Base-by-base conservation (phyloP, 1,140 invertebrate genomes). In the Papilio dardanus region DNA sequence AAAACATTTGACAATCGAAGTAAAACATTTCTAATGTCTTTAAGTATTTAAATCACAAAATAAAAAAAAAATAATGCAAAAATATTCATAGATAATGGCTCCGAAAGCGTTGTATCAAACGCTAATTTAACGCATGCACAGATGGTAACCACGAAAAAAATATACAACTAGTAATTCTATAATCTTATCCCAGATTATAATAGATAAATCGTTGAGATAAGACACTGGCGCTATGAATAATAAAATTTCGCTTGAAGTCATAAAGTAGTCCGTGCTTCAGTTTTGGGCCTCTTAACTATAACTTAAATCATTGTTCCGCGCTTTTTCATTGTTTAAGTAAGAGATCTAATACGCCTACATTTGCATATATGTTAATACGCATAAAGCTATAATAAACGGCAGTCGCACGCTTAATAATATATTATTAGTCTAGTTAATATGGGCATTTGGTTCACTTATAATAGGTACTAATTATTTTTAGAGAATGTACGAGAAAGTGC, bases 151-250 rank as follows among this genome's bases (percentile, higher is more conserved):
- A 37, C 14, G n/a, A 42, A 71, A 75, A 66, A 71, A 71, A 69
- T 46, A 71, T 65, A 19, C 33, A n/a, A 71, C 21, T 24, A 65
- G 69, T 71, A 42, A 30, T 76, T 69, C 66, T 46, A 35, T 67
- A 76, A 75, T 75, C 58, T 66, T 67, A n/a, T 12, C 14, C 35
- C 31, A 21, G n/a, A 77, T 78, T 77, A 76, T 67, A 80, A 80
- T 81, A 78, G 77, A 81, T 81, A 71, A 76, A 68, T 77, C 71
- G 75, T 77, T 62, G 30, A 76, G 79, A 81, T 81, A 66, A 76
- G 21, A 21, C 12, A 7, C 40, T 10, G 69, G n/a, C 33, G 40
- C 75, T 71, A 21, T 33, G 28, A 33, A 31, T 54, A 73, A 58
- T 58, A 58, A 58, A 58, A 54, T 58, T 69, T 31, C 30, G 71